Evolutionary conservation across 2,113 vertebrate species (phyloP).

Genomic region (Embiotoca jacksoni): DNA sequence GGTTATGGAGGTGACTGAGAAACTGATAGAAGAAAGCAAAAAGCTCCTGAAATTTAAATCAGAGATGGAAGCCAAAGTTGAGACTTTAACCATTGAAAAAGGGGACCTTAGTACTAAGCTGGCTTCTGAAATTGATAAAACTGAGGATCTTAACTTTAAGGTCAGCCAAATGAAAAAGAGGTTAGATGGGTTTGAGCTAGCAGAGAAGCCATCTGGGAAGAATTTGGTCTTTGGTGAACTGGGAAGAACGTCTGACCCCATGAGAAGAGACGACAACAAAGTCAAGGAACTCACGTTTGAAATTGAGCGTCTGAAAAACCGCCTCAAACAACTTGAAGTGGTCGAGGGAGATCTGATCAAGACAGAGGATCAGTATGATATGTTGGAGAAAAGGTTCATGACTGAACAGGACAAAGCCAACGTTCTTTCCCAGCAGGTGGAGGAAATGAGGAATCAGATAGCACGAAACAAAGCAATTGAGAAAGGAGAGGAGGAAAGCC

Average conservation of each 20-base stretch:
- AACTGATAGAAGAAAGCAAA: constrained; percentile 98
- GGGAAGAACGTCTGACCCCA: constrained; percentile 70
- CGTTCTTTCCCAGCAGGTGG: constrained; percentile 92
- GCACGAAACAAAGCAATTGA: constrained; percentile 92
- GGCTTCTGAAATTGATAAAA: constrained; percentile 89
- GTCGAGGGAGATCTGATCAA: constrained; percentile 97
- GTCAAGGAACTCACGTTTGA: constrained; percentile 92
- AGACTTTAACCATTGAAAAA: constrained; percentile 88
- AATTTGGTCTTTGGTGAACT: constrained; percentile 82
- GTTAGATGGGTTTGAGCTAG: constrained; percentile 90
- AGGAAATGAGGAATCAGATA: constrained; percentile 94
- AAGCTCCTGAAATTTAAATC: constrained; percentile 95
- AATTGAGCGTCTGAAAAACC: constrained; percentile 93
- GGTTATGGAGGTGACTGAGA: constrained; percentile 97
- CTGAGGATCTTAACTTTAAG: constrained; percentile 88
- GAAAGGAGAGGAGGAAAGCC: constrained; percentile 90
- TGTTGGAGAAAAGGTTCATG: constrained; percentile 93
- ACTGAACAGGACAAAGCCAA: constrained; percentile 96
- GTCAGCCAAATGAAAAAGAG: constrained; percentile 90
- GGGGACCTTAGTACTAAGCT: constrained; percentile 88
- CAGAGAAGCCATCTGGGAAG: constrained; percentile 86
- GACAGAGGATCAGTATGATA: constrained; percentile 96
- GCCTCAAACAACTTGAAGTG: constrained; percentile 94
- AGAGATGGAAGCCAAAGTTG: constrained; percentile 95
- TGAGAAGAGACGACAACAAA: constrained; percentile 88